Conservation (phyloP, 2,113 vertebrate species). For the Atherinomorus stipes region DNA sequence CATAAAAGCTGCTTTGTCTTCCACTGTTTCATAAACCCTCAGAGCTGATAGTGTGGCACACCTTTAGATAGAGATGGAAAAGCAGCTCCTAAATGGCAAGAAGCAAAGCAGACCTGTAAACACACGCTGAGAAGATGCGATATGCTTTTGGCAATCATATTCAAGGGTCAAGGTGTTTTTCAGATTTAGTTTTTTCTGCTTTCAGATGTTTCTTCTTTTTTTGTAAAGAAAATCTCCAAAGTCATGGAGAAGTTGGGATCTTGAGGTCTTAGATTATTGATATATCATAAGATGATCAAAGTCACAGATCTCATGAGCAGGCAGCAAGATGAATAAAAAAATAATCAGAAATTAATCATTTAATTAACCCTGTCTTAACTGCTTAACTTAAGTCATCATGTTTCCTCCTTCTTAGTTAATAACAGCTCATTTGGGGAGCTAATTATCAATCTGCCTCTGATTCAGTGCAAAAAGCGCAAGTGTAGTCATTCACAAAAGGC, state of each 20-base stretch:
- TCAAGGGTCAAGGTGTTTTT: background rate
- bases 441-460: too few relatives aligned
- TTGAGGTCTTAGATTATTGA: slow-evolving; percentile 22
- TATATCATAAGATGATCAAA: slow-evolving; percentile 25
- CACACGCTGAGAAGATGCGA: background rate
- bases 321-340: background rate
- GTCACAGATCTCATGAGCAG: background rate
- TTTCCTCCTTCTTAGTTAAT: too few relatives aligned
- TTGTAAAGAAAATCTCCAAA: slow-evolving; percentile 24
- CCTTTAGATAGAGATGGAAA: slow-evolving; percentile 25
- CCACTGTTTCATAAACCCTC: slow-evolving; percentile 41
- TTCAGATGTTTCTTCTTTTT: background rate
- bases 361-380: background rate
- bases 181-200: background rate
- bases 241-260: background rate
- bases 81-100: background rate
- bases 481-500: background rate
- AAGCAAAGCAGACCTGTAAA: slow-evolving; percentile 1
- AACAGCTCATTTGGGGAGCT: too few relatives aligned
- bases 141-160: background rate
- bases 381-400: too few relatives aligned
- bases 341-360: background rate
- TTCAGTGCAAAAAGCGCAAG: background rate
- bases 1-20: slow-evolving; percentile 79
- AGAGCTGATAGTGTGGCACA: slow-evolving; percentile 25